Evolutionary conservation across 2,888 invertebrate genomes (phyloP), one percentile per base, ranked within the genome.

Genomic region (Hypolimnas misippus): DNA sequence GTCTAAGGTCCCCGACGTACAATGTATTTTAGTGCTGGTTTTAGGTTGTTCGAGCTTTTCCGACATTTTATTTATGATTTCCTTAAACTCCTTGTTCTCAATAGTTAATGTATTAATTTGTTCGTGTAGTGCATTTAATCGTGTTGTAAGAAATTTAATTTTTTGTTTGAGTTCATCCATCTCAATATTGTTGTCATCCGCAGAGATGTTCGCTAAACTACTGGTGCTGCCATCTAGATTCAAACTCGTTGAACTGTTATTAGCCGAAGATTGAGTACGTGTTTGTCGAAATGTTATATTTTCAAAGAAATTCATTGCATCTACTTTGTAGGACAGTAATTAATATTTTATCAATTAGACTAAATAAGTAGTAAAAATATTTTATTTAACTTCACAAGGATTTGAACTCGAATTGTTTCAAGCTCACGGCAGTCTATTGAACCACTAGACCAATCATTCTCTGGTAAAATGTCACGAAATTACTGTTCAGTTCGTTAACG

Each of bases 61-160:
- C 5, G 25, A 25, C 25, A 25, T 25, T 35, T 35, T 12, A 12
- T 12, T 35, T 35, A 35, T 35, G 35, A 35, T 35, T 35, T 35
- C 35, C 35, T 35, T 35, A 35, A 35, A 35, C 35, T 35, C 35
- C 35, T 35, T 35, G 35, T 35, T 35, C 35, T 35, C 35, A 35
- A 35, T 35, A 35, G 35, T 35, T 35, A 35, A 35, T 35, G 6
- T 35, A 35, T 35, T 35, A 35, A 35, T 35, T 35, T 35, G 6
- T 35, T 35, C 35, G 12, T 35, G 35, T 35, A 35, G 35, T 35
- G 35, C 35, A 35, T 35, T 35, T 35, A 35, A 35, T 35, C 35
- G 35, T 35, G 10, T 35, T 10, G 35, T 35, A 12, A 35, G 35
- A 35, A 35, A 35, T 35, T 35, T 35, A 35, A 35, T 35, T 35